phyloP scores from a whole-genome alignment of 2,113 vertebrate genomes.

The Oncorhynchus nerka region DNA sequence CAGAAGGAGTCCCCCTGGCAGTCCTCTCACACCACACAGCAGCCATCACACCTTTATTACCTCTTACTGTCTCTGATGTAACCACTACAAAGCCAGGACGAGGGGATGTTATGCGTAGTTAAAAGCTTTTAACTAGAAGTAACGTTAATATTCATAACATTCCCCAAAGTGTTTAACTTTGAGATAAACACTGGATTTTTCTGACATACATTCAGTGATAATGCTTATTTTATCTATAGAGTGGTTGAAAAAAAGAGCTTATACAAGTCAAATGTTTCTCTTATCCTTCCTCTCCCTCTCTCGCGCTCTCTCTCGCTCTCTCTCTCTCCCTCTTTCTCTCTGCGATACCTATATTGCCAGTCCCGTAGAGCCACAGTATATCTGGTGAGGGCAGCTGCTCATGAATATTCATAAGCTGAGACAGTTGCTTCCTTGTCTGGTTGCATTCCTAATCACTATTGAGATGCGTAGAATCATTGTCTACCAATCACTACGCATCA shows the following conservation, averaged over 20 bases:
- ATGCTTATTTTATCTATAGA: too few species aligned
- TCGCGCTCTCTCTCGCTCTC: slow-evolving; percentile 13
- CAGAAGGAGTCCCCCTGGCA: slow-evolving; percentile 47
- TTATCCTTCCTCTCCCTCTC: too few species aligned
- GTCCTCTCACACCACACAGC: slow-evolving; percentile 22
- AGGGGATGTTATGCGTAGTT: too few species aligned
- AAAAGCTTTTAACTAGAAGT: too few species aligned
- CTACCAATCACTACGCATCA: slow-evolving; percentile 42
- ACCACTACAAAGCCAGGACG: background rate
- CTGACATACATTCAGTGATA: too few species aligned
- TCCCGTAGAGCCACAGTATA: slow-evolving; percentile 28
- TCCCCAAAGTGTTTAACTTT: too few species aligned
- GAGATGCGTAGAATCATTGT: slow-evolving; percentile 53
- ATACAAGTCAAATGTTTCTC: too few species aligned
- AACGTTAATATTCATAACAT: too few species aligned
- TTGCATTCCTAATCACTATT: slow-evolving; percentile 57
- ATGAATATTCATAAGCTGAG: slow-evolving; percentile 69
- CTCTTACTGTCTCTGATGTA: background rate
- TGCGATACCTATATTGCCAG: slow-evolving; percentile 32
- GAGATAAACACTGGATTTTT: too few species aligned
- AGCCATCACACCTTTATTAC: slow-evolving; percentile 38
- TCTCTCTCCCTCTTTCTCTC: slow-evolving; percentile 28
- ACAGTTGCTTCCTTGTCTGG: slow-evolving; percentile 64
- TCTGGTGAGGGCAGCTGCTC: slow-evolving; percentile 58
- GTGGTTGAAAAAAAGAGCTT: too few species aligned